phyloP scores from a whole-genome alignment of 2,888 invertebrate genomes.

The Dynastes tityus region DNA sequence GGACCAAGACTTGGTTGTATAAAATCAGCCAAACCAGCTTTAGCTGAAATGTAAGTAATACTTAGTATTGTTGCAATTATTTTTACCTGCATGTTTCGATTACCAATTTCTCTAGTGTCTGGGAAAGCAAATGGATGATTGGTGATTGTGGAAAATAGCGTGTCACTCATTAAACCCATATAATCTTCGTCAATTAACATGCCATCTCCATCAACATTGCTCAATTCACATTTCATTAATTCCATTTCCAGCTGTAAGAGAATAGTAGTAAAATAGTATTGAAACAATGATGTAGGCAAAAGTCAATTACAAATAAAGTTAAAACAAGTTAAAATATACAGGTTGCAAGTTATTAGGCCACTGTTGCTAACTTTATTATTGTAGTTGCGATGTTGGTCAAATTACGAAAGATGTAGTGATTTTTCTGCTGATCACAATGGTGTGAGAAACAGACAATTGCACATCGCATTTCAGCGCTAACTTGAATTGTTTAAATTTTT shows the following conservation, averaged over 20 bases:
- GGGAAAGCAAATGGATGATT: slow-evolving; percentile 96
- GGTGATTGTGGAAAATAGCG: slow-evolving; percentile 89
- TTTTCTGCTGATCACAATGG: no score
- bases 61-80: background rate
- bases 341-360: no score
- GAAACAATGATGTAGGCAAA: no score
- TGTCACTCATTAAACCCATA: slow-evolving; percentile 91
- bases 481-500: no score
- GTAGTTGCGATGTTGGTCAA: no score
- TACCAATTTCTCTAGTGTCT: slow-evolving; percentile 96
- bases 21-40: slow-evolving; percentile 93
- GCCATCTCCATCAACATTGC: slow-evolving; percentile 76
- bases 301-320: no score
- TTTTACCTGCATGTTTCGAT: slow-evolving; percentile 52
- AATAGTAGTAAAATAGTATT: background rate
- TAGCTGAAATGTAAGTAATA: slow-evolving; percentile 73
- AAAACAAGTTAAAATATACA: no score
- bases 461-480: no score
- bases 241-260: slow-evolving; percentile 79
- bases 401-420: no score
- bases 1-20: slow-evolving; percentile 98
- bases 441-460: no score
- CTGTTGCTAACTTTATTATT: no score
- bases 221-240: slow-evolving; percentile 81
- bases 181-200: slow-evolving; percentile 91